These are phyloP conservation scores for Hiodon tergisus DNA, from an alignment of 2,113 vertebrate genomes.

Conservation along the genomic window DNA sequence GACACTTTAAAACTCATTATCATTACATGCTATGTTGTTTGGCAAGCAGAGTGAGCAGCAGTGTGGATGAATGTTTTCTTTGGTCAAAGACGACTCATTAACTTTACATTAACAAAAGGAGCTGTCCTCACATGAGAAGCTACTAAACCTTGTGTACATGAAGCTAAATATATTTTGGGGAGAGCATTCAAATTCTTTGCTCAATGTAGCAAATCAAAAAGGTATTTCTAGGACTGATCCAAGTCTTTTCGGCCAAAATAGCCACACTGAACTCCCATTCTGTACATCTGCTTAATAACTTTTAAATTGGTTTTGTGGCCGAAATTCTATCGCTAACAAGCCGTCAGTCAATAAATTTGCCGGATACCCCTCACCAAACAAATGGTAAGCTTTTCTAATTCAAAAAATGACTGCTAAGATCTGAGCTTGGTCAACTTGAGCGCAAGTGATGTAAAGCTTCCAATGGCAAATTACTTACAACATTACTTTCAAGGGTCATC, in stretches of 20 bases:
- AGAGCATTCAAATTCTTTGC: not conserved
- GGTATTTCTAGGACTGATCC: not conserved
- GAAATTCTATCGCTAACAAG: not conserved
- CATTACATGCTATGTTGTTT: not conserved
- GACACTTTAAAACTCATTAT: not conserved
- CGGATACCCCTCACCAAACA: not conserved
- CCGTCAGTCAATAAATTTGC: not conserved
- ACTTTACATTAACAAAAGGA: not conserved
- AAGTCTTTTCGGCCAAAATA: not conserved
- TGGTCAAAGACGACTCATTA: not conserved
- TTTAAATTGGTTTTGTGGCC: conserved; percentile 1
- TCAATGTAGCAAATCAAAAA: not conserved
- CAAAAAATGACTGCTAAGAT: not conserved
- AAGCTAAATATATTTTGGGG: not conserved
- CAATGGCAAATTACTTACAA: not conserved
- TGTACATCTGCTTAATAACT: not conserved
- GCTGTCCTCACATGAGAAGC: no score
- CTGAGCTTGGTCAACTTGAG: not conserved
- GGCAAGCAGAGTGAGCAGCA: not conserved
- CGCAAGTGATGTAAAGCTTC: not conserved
- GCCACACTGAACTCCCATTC: not conserved
- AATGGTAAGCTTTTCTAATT: not conserved
- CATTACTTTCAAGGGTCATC: not conserved
- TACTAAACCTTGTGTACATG: not conserved
- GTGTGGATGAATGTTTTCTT: not conserved